Conservation (phyloP, 2,797 vertebrate species). For the Hozukius guyotensis region DNA sequence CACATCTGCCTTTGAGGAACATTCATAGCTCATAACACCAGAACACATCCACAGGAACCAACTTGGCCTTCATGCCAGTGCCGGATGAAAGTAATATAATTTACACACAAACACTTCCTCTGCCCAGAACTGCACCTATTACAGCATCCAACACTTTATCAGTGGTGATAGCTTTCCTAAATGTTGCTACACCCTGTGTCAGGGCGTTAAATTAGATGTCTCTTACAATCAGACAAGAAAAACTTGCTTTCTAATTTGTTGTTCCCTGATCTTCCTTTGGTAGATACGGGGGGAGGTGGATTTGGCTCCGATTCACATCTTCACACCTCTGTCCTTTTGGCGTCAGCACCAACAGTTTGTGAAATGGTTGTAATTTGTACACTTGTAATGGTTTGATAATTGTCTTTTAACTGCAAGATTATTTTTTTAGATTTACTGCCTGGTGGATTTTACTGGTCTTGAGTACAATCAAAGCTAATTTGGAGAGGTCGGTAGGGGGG, state of each 20-base stretch:
- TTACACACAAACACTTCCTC: conserved; percentile 21
- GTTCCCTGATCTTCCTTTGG: not conserved
- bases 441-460: not conserved
- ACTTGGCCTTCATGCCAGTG: not conserved
- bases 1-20: not conserved
- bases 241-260: not conserved
- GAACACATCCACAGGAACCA: conserved; percentile 9
- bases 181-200: conserved; percentile 15
- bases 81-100: conserved; percentile 17
- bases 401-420: not conserved
- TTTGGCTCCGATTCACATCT: not conserved
- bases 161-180: conserved; percentile 19
- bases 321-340: not conserved
- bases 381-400: not conserved
- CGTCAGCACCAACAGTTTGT: not conserved
- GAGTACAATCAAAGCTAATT: not conserved
- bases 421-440: not conserved
- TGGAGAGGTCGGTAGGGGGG: not conserved
- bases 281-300: not conserved
- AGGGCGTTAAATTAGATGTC: conserved; percentile 42
- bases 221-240: conserved; percentile 44
- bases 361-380: not conserved
- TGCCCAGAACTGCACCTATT: conserved; percentile 4
- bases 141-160: conserved; percentile 26
- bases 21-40: not conserved